phyloP scores from a whole-genome alignment of 2,797 vertebrate species.

The Bufotes viridis region DNA sequence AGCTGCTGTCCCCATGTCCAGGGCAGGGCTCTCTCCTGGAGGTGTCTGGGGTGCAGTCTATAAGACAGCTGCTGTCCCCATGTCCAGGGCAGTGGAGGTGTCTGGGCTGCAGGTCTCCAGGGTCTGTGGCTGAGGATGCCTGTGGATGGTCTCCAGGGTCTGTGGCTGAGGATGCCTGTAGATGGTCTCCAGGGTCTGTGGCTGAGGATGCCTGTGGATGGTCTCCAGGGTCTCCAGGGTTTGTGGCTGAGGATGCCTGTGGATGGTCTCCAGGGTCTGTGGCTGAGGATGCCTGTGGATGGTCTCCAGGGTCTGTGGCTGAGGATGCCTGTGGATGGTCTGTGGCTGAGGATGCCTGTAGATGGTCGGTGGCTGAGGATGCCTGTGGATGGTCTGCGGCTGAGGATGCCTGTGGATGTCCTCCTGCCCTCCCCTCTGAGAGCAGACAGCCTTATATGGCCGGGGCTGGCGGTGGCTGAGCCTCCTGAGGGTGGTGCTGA shows the following conservation, averaged over 20 bases:
- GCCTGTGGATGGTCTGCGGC: too few relatives aligned
- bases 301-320: not conserved
- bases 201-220: too few relatives aligned
- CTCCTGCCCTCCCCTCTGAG: slow-evolving; percentile 21
- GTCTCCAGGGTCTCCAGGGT: not conserved
- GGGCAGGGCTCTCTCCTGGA: too few relatives aligned
- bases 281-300: too few relatives aligned
- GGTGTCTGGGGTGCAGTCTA: too few relatives aligned
- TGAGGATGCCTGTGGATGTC: not conserved
- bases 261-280: not conserved
- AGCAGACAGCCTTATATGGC: slow-evolving; percentile 52
- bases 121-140: not conserved
- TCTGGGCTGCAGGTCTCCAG: not conserved
- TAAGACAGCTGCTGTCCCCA: too few relatives aligned
- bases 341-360: not conserved
- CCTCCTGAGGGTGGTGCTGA: slow-evolving; percentile 87
- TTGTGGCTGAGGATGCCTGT: not conserved
- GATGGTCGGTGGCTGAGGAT: not conserved
- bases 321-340: too few relatives aligned
- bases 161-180: not conserved
- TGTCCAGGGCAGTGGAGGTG: too few relatives aligned
- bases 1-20: too few relatives aligned
- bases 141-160: not conserved
- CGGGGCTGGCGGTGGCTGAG: slow-evolving; percentile 27
- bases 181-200: not conserved